Evolutionary conservation across 2,888 invertebrate genomes (phyloP).

Genomic region (Biston betularia): DNA sequence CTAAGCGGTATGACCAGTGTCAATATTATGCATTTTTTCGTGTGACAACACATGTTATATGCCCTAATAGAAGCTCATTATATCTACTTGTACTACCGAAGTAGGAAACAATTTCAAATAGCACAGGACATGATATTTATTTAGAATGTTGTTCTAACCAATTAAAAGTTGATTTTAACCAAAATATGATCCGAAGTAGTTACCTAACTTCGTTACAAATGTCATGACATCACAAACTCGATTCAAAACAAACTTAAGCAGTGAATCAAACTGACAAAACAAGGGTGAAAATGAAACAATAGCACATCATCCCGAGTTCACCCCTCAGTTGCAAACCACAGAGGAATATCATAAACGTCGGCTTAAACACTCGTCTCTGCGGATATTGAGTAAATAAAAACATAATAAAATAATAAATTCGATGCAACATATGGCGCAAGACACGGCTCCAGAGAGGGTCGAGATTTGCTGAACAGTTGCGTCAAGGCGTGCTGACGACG

Average conservation of each 20-base stretch:
- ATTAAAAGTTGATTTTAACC: slow-evolving; percentile 30
- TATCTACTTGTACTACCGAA: too few species aligned
- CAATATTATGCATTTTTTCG: too few species aligned
- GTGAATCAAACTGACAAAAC: slow-evolving; percentile 74
- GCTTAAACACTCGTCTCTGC: slow-evolving; percentile 83
- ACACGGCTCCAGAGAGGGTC: slow-evolving; percentile 42
- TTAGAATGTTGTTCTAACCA: too few species aligned
- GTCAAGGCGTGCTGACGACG: slow-evolving; percentile 27
- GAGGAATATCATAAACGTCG: slow-evolving; percentile 85
- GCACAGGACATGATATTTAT: too few species aligned
- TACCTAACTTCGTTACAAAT: slow-evolving; percentile 37
- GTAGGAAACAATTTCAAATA: too few species aligned
- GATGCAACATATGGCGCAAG: slow-evolving; percentile 77
- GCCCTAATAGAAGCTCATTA: too few species aligned
- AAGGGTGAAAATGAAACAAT: slow-evolving; percentile 81
- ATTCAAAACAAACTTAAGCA: slow-evolving; percentile 51
- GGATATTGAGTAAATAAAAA: slow-evolving; percentile 83
- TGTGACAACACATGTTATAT: too few species aligned
- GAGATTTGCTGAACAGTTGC: slow-evolving; percentile 24
- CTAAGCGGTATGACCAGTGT: too few species aligned
- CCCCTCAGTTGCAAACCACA: slow-evolving; percentile 78
- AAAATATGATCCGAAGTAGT: slow-evolving; percentile 30
- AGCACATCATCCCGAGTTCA: slow-evolving; percentile 67
- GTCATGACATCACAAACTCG: slow-evolving; percentile 40
- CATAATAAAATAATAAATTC: slow-evolving; percentile 85